Evolutionary conservation across 2,888 invertebrate species (phyloP), one percentile per base, ranked within the genome.

Genomic region (Netelia melanura): DNA sequence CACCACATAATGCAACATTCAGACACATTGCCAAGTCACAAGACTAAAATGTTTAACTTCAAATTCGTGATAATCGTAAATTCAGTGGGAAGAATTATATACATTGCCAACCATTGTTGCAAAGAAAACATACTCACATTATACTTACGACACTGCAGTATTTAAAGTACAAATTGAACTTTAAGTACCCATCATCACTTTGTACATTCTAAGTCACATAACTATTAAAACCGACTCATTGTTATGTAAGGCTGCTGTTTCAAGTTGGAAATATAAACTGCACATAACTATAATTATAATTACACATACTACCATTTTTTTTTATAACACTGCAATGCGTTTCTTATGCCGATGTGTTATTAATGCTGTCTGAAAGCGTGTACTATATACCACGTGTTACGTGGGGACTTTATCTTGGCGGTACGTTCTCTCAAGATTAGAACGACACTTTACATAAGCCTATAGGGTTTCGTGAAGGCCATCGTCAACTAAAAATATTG

Each of bases 371-470:
- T 44, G 14, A 58, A 52, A 14, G 10, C 11, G 23, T 23, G 25
- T 44, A 62, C 75, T 43, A 75, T 74, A 65, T 54, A 54, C 64
- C 71, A 81, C 72, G 72, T 72, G 79, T 25, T 65, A 25, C 21
- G 64, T 62, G 71, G n/a, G n/a, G 38, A 8, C 38, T 10, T 25
- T 30, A 30, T 67, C n/a, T 11, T 48, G 8, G 10, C 21, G n/a
- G n/a, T 11, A 44, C 14, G 23, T 68, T 21, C 61, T 21, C 61
- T 21, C 6, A 23, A 11, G 43, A 44, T 11, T 58, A 38, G 38
- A 1, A 14, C 14, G 52, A 2, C 8, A 44, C 2, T 64, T 64
- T 64, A 8, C 9, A 30, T 10, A 64, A 64, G 38, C n/a, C 8
- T 25, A 64, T 64, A 64, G 30, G 6, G 14, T 8, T 64, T 38